Base-by-base conservation (phyloP, 2,797 vertebrate species). In the Delichon dasypus region DNA sequence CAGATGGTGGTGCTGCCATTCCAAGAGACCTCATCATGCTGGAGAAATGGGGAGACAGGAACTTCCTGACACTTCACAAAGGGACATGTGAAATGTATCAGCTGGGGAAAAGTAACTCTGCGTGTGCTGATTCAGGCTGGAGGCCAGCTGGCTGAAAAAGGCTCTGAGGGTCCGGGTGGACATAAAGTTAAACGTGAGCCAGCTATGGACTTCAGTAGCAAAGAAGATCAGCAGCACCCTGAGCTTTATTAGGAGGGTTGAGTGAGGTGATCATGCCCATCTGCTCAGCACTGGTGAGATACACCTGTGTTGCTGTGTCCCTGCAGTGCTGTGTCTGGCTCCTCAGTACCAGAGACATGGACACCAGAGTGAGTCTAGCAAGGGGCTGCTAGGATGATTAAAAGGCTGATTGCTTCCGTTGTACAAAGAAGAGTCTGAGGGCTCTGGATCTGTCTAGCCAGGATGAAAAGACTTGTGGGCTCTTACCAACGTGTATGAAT, bases 121-220 rank as follows among this genome's bases (percentile, higher is more conserved):
- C 2, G 0, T 45, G n/a, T 53, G 29, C 48, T 0, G 0, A 16
- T 47, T 47, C 42, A 62, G 30, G 34, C 48, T 62, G 9, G 30
- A 10, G 26, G 22, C 32, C 48, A 61, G 55, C 34, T 51, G 34
- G 21, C 47, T 74, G 42, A 45, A 36, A 48, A 61, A 48, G 26
- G 34, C 22, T 16, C 19, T 75, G 30, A 13, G 26, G 22, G 32
- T 55, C 42, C 0, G 0, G 13, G 13, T 68, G 34, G 34, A 29
- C 8, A 5, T 44, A 2, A 55, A 45, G 34, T 65, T 64, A 23
- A 66, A 34, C 2, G 1, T 6, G 11, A 64, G n/a, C 27, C 38
- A 85, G 36, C 38, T 36, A 1, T n/a, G 47, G 14, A 53, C n/a
- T 22, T 40, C 38, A 38, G 10, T 42, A 30, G 29, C 45, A 42